phyloP scores from a whole-genome alignment of 2,797 vertebrate species.

The Catamblyrhynchus diadema region DNA sequence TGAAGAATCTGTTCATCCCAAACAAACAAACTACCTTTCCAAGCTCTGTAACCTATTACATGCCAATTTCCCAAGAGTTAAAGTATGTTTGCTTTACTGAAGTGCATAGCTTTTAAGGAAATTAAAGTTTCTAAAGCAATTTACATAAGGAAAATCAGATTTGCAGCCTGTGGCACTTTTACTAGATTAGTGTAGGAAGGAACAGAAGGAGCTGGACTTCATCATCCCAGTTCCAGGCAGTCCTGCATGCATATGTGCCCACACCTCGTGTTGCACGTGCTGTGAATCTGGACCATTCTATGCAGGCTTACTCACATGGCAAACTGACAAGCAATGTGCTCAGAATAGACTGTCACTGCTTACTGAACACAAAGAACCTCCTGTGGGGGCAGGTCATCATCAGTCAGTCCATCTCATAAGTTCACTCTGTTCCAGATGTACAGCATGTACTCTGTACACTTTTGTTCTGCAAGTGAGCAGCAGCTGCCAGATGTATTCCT shows the following conservation, averaged over 20 bases:
- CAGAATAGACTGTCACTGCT: not conserved
- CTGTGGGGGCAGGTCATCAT: not conserved
- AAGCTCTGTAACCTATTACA: not conserved
- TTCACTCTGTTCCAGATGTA: not conserved
- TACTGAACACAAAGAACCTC: not conserved
- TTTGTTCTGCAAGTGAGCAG: not conserved
- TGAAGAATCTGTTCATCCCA: not conserved
- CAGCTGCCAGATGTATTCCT: not conserved
- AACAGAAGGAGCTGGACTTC: not conserved
- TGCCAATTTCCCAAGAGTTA: not conserved
- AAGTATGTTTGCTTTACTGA: not conserved
- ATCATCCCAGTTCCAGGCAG: not conserved
- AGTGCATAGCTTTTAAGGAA: not conserved
- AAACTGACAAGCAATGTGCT: not conserved
- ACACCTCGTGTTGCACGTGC: not conserved
- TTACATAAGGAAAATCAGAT: not conserved
- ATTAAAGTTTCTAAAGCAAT: not conserved
- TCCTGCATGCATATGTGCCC: not conserved
- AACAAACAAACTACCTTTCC: not conserved
- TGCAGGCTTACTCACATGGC: not conserved
- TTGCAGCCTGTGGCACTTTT: not conserved
- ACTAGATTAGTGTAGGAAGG: not conserved
- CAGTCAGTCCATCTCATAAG: not conserved
- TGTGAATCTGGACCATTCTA: not conserved
- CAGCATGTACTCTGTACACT: not conserved